phyloP scores from a whole-genome alignment of 2,113 vertebrate species.

The Baryphthengus martii region DNA sequence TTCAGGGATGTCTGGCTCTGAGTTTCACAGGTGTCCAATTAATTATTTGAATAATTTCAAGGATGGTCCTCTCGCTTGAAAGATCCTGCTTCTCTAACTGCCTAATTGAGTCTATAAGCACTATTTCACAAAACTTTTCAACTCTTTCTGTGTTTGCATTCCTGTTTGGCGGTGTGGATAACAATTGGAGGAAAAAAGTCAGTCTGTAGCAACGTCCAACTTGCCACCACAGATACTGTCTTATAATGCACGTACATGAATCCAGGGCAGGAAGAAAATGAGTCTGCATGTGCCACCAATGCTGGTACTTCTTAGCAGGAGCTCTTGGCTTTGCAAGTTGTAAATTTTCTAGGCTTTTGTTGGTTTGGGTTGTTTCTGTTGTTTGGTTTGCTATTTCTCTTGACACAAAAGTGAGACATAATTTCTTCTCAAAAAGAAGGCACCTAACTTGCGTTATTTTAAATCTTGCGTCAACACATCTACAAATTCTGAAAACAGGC shows the following conservation, averaged over 20 bases:
- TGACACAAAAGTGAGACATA: rapidly evolving
- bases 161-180: too few relatives aligned
- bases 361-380: neutral
- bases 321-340: neutral
- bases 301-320: neutral
- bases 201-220: neutral
- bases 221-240: neutral
- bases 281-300: neutral
- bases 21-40: too few relatives aligned
- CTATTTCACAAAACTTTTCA: too few relatives aligned
- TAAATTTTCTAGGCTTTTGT: neutral
- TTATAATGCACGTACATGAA: neutral
- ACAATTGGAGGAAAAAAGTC: neutral
- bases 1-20: too few relatives aligned
- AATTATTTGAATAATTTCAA: too few relatives aligned
- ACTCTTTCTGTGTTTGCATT: too few relatives aligned
- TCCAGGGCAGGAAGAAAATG: neutral
- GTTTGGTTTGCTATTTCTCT: neutral
- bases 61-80: too few relatives aligned
- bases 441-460: neutral
- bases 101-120: too few relatives aligned
- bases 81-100: too few relatives aligned
- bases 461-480: neutral
- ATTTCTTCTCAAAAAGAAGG: neutral
- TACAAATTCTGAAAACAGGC: neutral